phyloP scores from a whole-genome alignment of 2,888 invertebrate genomes.

The Amiota minor region DNA sequence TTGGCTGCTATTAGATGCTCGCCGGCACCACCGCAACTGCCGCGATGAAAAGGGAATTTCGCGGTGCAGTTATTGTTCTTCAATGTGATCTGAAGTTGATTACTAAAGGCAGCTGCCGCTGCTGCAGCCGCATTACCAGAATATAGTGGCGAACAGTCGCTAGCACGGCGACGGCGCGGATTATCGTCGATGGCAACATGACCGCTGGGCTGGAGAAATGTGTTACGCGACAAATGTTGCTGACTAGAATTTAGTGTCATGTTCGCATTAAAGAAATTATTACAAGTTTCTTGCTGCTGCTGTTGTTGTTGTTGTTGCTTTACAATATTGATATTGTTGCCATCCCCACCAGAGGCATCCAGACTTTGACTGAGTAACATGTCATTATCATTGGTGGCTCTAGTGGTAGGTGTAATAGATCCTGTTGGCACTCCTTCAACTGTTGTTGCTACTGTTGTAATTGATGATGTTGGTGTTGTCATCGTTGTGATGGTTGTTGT shows the following conservation, averaged over 20 bases:
- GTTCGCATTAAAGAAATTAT: conserved; percentile 34
- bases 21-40: conserved; percentile 71
- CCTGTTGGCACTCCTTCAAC: conserved; percentile 45
- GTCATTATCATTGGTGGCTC: neutral
- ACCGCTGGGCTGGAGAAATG: conserved; percentile 48
- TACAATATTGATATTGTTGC: conserved; percentile 39
- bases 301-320: conserved; percentile 1
- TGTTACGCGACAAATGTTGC: conserved; percentile 46
- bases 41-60: conserved; percentile 67
- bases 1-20: conserved; percentile 71
- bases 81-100: conserved; percentile 69
- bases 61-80: conserved; percentile 68
- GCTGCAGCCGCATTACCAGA: conserved; percentile 44
- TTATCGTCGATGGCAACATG: conserved; percentile 48
- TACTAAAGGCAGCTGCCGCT: conserved; percentile 54
- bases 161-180: conserved; percentile 65
- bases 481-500: conserved; percentile 28
- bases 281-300: neutral
- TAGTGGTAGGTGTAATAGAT: conserved; percentile 40
- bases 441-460: conserved; percentile 3
- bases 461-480: conserved; percentile 33
- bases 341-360: conserved; percentile 39
- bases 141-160: conserved; percentile 61
- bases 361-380: conserved; percentile 20
- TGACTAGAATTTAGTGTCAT: conserved; percentile 48